Conservation (phyloP, 2,888 invertebrate species). For the Endotricha flammealis region DNA sequence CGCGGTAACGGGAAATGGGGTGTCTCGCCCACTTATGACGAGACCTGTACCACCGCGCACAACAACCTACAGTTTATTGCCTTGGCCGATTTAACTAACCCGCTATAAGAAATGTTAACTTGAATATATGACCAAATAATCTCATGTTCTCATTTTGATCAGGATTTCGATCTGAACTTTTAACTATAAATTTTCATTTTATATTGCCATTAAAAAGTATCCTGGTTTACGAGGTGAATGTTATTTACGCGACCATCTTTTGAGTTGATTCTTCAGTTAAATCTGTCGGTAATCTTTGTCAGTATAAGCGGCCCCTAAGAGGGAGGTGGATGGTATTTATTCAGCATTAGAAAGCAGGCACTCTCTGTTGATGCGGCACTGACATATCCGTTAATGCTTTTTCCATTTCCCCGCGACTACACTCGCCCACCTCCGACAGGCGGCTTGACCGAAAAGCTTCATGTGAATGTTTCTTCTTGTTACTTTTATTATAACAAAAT, state of each 20-base stretch:
- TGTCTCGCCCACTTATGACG: conserved; percentile 51
- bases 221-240: not conserved
- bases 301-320: conserved; percentile 39
- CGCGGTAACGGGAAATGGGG: conserved; percentile 53
- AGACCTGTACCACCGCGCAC: conserved; percentile 22
- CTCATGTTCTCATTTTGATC: conserved; percentile 1
- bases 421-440: conserved; percentile 38
- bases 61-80: conserved; percentile 5
- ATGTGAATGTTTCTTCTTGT: conserved; percentile 35
- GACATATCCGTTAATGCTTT: conserved; percentile 78
- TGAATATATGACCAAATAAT: conserved; percentile 7
- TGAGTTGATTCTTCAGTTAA: conserved; percentile 11
- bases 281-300: conserved; percentile 26
- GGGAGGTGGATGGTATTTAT: conserved; percentile 69
- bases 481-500: conserved; percentile 27
- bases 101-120: conserved; percentile 7
- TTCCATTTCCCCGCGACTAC: conserved; percentile 70
- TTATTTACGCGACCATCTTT: conserved; percentile 3
- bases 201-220: conserved; percentile 3
- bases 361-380: conserved; percentile 72
- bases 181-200: conserved; percentile 10
- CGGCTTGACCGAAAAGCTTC: conserved; percentile 60
- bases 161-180: conserved; percentile 7
- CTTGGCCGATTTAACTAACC: conserved; percentile 2
- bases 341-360: conserved; percentile 73